phyloP scores from a whole-genome alignment of 2,888 invertebrate genomes.

The Andrena minutula region DNA sequence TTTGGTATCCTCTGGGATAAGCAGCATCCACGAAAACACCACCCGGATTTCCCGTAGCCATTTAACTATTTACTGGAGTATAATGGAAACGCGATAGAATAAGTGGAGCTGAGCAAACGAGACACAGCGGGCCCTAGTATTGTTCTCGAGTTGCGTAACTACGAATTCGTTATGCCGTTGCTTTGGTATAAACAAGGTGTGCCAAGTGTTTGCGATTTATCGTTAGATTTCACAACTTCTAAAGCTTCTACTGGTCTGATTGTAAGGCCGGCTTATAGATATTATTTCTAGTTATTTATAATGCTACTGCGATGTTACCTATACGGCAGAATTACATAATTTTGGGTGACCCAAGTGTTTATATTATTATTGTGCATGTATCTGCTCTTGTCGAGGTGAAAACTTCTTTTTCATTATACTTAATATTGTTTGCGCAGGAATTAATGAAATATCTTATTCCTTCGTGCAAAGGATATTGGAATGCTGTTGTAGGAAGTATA shows the following conservation, averaged over 20 bases:
- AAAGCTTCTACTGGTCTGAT: background rate
- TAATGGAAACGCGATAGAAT: conserved; percentile 43
- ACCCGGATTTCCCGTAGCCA: background rate
- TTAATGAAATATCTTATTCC: no score
- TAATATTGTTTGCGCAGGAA: no score
- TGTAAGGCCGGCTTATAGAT: background rate
- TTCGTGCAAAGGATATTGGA: no score
- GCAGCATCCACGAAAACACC: background rate
- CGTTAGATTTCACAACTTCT: background rate
- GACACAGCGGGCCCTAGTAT: background rate
- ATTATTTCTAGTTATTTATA: no score
- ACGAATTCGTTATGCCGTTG: conserved; percentile 26
- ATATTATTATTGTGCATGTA: no score
- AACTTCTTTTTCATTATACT: no score
- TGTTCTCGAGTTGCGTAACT: conserved; percentile 27
- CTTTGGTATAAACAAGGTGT: conserved; percentile 8
- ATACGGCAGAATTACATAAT: no score
- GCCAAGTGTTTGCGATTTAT: conserved; percentile 5
- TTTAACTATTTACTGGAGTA: conserved; percentile 14
- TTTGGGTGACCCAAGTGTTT: no score
- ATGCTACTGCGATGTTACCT: no score
- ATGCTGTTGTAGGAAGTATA: no score
- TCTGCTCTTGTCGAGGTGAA: no score
- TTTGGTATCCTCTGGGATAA: background rate
- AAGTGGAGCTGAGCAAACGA: conserved; percentile 8